Base-by-base conservation (phyloP, 2,113 vertebrate species). In the Panthera uncia region DNA sequence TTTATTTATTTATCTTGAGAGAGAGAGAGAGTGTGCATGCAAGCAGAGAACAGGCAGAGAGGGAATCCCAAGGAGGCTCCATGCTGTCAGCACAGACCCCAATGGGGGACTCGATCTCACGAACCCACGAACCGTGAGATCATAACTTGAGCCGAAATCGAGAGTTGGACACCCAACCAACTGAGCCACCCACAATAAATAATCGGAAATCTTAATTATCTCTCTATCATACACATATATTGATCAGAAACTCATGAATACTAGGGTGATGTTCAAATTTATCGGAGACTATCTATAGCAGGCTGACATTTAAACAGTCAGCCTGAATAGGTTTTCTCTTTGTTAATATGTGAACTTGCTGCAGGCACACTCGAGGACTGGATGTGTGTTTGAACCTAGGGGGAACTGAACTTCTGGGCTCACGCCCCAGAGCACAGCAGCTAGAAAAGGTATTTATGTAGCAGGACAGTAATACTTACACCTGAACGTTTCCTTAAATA, bases 351-450 rank as follows among this genome's bases (percentile, higher is more conserved):
- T 61, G 73, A 97, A 88, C 88, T 97, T 98, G 97, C 97, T 97
- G 11, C 65, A 95, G 97, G 98, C 95, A 97, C 0, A 7, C 98
- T 98, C 66, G 50, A 76, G 96, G 98, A 94, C 91, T 94, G 45
- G 21, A 93, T 95, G 96, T 95, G 95, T 98, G 66, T 50, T 95
- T 36, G 94, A 98, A 81, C 66, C 98, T 68, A 76, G 0, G 55
- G 96, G 95, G 96, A 98, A 89, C n/a, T 97, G 91, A 98, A 97
- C 85, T 94, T 97, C 80, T 57, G 38, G 19, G 97, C 85, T 97
- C 73, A 80, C 68, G 84, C 85, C 95, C 97, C 81, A 95, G 74
- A 97, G 95, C 96, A 92, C 12, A 18, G 21, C 45, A 92, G 15
- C 50, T 87, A 93, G 90, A 96, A 97, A 98, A 85, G 45, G 63